Percentiles rank a stretch among this genome's conserved stretches.
These are phyloP conservation scores for Rhyacophila brunnea DNA, from an alignment of 1,140 invertebrate genomes.

Conservation along the genomic window DNA sequence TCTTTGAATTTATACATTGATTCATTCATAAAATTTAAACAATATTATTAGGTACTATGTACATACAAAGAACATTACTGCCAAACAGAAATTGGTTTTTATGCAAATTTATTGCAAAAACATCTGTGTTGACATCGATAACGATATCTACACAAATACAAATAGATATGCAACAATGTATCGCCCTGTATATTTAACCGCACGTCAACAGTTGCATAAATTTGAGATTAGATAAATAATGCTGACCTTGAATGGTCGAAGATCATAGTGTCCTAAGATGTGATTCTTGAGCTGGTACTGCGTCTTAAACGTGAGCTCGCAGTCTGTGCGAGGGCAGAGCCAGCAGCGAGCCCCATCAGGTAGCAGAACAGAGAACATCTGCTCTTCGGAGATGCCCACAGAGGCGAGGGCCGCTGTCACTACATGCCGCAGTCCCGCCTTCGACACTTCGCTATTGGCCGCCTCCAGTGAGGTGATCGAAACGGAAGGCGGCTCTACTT, in stretches of 20 bases:
- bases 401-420: conserved; percentile 23
- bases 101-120: background rate
- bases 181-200: too few species aligned
- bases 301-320: conserved; percentile 27
- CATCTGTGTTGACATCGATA: background rate
- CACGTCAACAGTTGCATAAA: too few species aligned
- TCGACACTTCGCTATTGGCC: too few species aligned
- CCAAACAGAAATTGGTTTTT: too few species aligned
- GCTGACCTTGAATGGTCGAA: conserved; percentile 31
- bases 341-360: conserved; percentile 19
- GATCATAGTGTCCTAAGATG: conserved; percentile 30
- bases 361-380: conserved; percentile 13
- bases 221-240: too few species aligned
- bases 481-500: background rate
- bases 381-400: conserved; percentile 26
- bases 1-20: too few species aligned
- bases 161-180: too few species aligned
- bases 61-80: too few species aligned
- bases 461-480: background rate
- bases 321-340: conserved; percentile 20
- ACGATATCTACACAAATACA: too few species aligned
- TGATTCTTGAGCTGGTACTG: conserved; percentile 30
- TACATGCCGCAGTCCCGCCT: conserved; percentile 10
- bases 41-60: too few species aligned
- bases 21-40: too few species aligned